These are phyloP conservation scores for Tolmerus cingulatus DNA, from an alignment of 2,888 invertebrate genomes.

Conservation along the genomic window DNA sequence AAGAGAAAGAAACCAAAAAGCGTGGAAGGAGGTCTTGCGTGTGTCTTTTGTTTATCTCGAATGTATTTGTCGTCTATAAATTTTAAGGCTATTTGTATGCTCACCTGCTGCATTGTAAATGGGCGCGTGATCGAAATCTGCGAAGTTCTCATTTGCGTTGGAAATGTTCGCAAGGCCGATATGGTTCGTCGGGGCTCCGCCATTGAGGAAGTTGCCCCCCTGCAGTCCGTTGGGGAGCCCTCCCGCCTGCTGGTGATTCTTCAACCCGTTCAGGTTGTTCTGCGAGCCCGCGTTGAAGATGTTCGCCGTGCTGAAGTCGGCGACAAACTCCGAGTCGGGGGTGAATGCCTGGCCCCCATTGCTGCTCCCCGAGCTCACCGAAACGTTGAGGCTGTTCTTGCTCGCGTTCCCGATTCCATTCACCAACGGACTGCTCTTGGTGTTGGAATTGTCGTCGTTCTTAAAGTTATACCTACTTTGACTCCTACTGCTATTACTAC, in stretches of 20 bases:
- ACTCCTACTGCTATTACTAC: conserved; percentile 40
- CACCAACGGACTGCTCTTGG: conserved; percentile 51
- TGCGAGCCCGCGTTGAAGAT: conserved; percentile 72
- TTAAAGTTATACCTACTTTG: conserved; percentile 37
- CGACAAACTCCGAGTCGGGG: conserved; percentile 69
- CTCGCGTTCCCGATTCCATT: conserved; percentile 51
- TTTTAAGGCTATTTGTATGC: conserved; percentile 49
- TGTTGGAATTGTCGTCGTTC: conserved; percentile 25
- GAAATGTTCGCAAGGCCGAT: conserved; percentile 44
- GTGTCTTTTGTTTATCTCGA: background rate
- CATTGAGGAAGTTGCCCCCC: background rate
- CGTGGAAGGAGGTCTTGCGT: background rate
- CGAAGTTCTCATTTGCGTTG: conserved; percentile 66
- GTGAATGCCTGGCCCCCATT: conserved; percentile 56
- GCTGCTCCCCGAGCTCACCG: conserved; percentile 34
- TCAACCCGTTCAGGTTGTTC: conserved; percentile 47
- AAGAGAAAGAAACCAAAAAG: background rate
- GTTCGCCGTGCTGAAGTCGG: conserved; percentile 76
- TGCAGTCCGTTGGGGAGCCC: conserved; percentile 41
- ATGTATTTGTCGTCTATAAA: background rate
- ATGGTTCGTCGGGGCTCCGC: conserved; percentile 7
- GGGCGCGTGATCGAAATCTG: conserved; percentile 78
- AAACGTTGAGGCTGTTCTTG: conserved; percentile 45
- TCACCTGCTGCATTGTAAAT: conserved; percentile 69
- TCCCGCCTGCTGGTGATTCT: conserved; percentile 20